A percentile compares a stretch with the other conserved stretches of the same genome.
These are phyloP conservation scores for Yponomeuta malinellus DNA, from an alignment of 2,888 invertebrate genomes.

Conservation along the genomic window DNA sequence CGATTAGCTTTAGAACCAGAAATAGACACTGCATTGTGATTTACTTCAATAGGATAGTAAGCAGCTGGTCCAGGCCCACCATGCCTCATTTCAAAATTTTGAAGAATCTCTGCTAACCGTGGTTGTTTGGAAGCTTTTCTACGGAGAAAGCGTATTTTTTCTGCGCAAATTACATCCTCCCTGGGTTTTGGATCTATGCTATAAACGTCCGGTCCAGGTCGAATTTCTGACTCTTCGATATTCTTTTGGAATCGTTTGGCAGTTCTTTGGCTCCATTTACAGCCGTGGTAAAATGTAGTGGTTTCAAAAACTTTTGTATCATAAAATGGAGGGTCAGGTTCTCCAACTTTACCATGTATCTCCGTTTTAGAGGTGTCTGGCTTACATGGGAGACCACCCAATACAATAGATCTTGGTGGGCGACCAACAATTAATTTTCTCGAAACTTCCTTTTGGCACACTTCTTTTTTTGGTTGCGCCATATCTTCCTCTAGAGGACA, in stretches of 20 bases:
- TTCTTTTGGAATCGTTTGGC: constrained; percentile 30
- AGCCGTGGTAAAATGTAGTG: constrained; percentile 53
- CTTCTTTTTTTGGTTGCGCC: constrained; percentile 21
- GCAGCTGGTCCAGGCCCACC: constrained; percentile 47
- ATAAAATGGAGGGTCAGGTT: constrained; percentile 42
- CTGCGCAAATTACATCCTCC: constrained; percentile 37
- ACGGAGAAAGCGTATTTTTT: constrained; percentile 41
- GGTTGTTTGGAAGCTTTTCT: constrained; percentile 49
- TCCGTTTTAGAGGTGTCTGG: constrained; percentile 33
- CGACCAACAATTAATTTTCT: constrained; percentile 45
- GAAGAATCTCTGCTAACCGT: constrained; percentile 54
- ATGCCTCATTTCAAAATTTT: constrained; percentile 42
- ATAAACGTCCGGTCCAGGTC: constrained; percentile 57
- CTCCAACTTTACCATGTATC: not conserved
- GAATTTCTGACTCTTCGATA: constrained; percentile 20
- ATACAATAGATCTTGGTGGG: constrained; percentile 29
- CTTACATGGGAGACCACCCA: constrained; percentile 33
- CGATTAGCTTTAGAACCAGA: constrained; percentile 45
- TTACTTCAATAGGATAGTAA: constrained; percentile 43
- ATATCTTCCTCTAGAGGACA: constrained; percentile 35
- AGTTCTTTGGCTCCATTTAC: constrained; percentile 60
- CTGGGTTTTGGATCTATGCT: constrained; percentile 30
- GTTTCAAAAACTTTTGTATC: constrained; percentile 40
- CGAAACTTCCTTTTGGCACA: constrained; percentile 43
- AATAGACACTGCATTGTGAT: constrained; percentile 32